Conservation (phyloP, 2,888 invertebrate genomes). For the Aporophyla nigra region DNA sequence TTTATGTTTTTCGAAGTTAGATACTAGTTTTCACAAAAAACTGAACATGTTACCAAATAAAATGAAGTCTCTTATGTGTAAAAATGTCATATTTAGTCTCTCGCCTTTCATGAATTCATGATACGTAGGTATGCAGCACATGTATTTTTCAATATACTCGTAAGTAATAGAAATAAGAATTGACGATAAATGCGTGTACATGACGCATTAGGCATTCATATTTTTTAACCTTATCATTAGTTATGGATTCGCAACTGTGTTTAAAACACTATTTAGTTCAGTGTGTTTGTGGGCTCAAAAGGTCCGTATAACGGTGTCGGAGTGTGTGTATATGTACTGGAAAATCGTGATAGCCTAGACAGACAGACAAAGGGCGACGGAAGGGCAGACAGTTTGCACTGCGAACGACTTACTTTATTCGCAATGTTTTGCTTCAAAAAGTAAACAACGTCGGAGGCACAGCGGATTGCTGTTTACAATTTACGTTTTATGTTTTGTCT, state of each 20-base stretch:
- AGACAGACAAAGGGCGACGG: conserved; percentile 77
- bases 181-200: neutral
- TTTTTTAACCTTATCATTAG: conserved; percentile 16
- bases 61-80: neutral
- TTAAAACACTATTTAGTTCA: conserved; percentile 47
- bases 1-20: neutral
- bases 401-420: conserved; percentile 56
- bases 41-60: neutral
- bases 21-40: neutral
- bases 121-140: neutral
- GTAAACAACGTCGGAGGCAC: conserved; percentile 47
- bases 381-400: conserved; percentile 80
- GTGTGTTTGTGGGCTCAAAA: conserved; percentile 55
- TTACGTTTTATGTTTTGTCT: conserved; percentile 31
- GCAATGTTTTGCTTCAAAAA: conserved; percentile 47
- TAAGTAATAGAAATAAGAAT: neutral
- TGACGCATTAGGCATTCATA: conserved; percentile 13
- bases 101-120: neutral
- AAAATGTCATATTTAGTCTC: neutral
- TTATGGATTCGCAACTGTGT: conserved; percentile 30
- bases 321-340: conserved; percentile 54
- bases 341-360: conserved; percentile 63
- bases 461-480: conserved; percentile 19
- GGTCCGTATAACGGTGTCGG: conserved; percentile 29
- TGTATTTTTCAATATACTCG: neutral